These are phyloP conservation scores for Thysanoteuthis rhombus DNA, from an alignment of 2,888 invertebrate genomes.

Conservation along the genomic window DNA sequence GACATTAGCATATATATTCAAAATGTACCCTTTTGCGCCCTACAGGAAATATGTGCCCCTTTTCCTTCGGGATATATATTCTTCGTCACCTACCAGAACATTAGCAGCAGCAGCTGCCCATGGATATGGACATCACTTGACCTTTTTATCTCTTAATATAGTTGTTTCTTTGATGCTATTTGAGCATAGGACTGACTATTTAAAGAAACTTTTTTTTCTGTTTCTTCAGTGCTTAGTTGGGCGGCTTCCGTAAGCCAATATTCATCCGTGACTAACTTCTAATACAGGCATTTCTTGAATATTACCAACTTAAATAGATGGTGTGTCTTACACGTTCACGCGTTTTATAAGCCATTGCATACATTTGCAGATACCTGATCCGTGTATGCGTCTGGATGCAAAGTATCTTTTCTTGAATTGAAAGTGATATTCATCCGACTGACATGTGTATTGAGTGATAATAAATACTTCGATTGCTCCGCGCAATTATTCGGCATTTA, in stretches of 20 bases:
- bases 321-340: neutral
- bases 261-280: neutral
- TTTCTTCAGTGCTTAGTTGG: neutral
- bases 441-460: slow-evolving; percentile 12
- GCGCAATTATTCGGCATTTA: neutral
- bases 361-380: neutral
- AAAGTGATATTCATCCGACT: neutral
- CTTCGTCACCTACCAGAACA: no score
- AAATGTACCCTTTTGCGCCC: no score
- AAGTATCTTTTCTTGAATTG: neutral
- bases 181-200: no score
- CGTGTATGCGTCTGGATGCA: neutral
- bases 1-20: no score
- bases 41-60: no score
- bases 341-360: neutral
- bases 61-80: no score
- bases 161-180: no score
- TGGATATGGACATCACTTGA: no score
- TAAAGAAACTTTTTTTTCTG: no score
- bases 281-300: neutral
- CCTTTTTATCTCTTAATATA: no score
- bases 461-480: neutral
- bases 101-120: no score
- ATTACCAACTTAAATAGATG: neutral
- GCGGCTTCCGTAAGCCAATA: neutral